A percentile compares a stretch with the other conserved stretches of the same genome.
phyloP scores from a whole-genome alignment of 2,113 vertebrate genomes.

The Xiphophorus maculatus region DNA sequence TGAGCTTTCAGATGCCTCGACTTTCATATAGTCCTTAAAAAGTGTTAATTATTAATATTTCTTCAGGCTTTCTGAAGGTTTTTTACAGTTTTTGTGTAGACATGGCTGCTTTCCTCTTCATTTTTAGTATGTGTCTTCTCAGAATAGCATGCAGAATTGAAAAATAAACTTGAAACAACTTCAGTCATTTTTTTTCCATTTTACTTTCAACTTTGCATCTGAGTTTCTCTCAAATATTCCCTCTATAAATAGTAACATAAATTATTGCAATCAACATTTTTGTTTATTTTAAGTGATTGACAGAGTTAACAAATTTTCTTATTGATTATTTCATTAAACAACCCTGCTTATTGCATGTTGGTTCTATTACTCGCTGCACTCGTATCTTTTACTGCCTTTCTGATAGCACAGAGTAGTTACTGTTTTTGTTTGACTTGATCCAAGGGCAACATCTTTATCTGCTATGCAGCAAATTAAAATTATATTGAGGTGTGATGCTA shows the following conservation, averaged over 20 bases:
- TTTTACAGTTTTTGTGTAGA: neutral
- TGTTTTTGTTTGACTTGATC: slow-evolving; percentile 1
- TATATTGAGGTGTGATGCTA: neutral
- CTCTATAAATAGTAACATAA: neutral
- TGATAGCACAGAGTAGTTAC: neutral
- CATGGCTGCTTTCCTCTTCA: neutral
- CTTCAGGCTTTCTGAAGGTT: neutral
- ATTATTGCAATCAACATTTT: neutral
- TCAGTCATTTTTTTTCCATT: neutral
- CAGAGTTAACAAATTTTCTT: too few species aligned
- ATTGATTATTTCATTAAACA: too few species aligned
- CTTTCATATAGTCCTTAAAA: neutral
- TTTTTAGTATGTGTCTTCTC: neutral
- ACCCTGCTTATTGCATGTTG: too few species aligned
- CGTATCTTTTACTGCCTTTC: neutral
- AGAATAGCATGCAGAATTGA: neutral
- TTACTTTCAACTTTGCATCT: neutral
- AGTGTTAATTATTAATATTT: neutral
- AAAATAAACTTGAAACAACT: neutral
- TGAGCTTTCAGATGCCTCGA: too few species aligned
- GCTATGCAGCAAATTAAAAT: neutral
- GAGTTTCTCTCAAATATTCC: neutral
- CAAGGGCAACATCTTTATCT: neutral
- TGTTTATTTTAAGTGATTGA: neutral
- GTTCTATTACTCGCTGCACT: neutral